Conservation (phyloP, 2,888 invertebrate species). For the Steromphala cineraria region DNA sequence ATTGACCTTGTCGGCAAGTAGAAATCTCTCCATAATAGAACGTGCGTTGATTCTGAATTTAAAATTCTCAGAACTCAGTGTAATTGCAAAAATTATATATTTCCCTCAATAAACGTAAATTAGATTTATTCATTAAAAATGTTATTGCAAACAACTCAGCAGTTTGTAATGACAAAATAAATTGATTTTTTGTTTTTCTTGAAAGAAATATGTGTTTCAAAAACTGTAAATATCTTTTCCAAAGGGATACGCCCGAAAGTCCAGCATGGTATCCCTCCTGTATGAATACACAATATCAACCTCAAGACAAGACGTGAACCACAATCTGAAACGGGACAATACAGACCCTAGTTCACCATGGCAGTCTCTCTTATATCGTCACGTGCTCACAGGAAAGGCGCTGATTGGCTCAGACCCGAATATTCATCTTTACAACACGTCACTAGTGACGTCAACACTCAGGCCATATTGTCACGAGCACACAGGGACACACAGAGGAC, state of each 20-base stretch:
- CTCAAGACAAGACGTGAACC: neutral
- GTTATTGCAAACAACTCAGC: too few relatives aligned
- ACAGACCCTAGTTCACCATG: constrained; percentile 3
- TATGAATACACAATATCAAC: constrained; percentile 12
- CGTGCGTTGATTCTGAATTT: too few relatives aligned
- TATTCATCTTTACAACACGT: neutral
- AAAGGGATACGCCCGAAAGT: neutral
- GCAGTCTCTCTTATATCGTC: constrained; percentile 19
- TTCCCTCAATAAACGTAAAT: too few relatives aligned
- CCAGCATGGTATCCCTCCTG: neutral
- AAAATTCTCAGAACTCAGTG: too few relatives aligned
- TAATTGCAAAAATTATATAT: too few relatives aligned
- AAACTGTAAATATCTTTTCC: neutral
- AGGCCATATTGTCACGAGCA: neutral
- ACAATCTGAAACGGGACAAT: neutral
- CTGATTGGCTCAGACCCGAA: neutral
- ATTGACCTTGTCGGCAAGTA: too few relatives aligned
- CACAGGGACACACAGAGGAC: neutral
- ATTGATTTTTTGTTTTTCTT: too few relatives aligned
- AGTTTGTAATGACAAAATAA: too few relatives aligned
- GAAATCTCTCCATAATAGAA: too few relatives aligned
- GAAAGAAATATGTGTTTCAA: neutral
- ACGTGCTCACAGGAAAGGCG: constrained; percentile 1
- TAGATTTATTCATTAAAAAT: too few relatives aligned
- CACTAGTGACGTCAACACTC: neutral